Evolutionary conservation across 2,888 invertebrate species (phyloP).

Genomic region (Drosophila paranaensis): DNA sequence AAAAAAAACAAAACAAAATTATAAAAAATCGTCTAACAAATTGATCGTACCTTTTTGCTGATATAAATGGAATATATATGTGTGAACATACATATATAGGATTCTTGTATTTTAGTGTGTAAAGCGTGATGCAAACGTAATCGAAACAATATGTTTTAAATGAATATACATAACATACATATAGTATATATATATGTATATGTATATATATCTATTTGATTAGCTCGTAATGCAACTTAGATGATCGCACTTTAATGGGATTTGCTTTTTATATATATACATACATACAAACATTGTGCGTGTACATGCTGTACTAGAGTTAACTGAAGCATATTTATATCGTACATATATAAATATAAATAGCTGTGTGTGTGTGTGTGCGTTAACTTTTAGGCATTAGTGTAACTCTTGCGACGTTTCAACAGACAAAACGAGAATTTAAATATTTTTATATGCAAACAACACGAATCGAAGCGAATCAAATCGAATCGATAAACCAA

Average conservation of each 20-base stretch:
- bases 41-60: constrained; percentile 78
- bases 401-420: constrained; percentile 62
- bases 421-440: constrained; percentile 61
- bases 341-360: background rate
- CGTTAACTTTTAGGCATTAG: constrained; percentile 47
- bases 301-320: constrained; percentile 23
- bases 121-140: constrained; percentile 64
- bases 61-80: constrained; percentile 53
- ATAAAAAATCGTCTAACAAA: constrained; percentile 53
- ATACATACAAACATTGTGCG: constrained; percentile 4
- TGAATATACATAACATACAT: constrained; percentile 21
- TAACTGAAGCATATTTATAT: constrained; percentile 14
- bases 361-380: constrained; percentile 23
- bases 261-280: constrained; percentile 68
- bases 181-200: constrained; percentile 24
- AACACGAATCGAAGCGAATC: constrained; percentile 1
- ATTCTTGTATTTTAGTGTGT: constrained; percentile 47
- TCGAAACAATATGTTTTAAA: constrained; percentile 70
- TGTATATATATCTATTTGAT: constrained; percentile 22
- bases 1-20: background rate
- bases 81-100: constrained; percentile 17
- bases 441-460: constrained; percentile 74
- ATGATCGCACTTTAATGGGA: constrained; percentile 67
- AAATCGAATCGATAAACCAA: constrained; percentile 20
- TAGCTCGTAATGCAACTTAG: constrained; percentile 45